phyloP scores from a whole-genome alignment of 2,888 invertebrate genomes.

The Eueremaeus valkanovi region DNA sequence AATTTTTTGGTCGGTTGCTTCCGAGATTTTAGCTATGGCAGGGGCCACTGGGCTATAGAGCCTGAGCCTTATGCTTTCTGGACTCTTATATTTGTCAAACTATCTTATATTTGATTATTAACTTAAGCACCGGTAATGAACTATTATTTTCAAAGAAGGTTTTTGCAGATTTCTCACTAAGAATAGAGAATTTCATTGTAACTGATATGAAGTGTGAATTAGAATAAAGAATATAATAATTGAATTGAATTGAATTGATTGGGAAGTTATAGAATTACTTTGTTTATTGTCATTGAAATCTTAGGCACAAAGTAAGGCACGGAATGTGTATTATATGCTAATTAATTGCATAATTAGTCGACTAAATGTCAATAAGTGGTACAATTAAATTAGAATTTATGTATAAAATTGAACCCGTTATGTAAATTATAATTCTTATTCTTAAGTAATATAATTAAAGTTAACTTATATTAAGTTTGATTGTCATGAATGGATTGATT shows the following conservation, averaged over 20 bases:
- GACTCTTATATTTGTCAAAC: too few relatives aligned
- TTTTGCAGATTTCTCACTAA: too few relatives aligned
- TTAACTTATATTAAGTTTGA: neutral
- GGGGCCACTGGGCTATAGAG: too few relatives aligned
- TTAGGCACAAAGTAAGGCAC: constrained; percentile 27
- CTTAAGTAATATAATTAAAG: neutral
- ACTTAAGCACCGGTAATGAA: too few relatives aligned
- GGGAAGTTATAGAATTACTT: neutral
- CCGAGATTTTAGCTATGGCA: too few relatives aligned
- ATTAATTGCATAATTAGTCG: too few relatives aligned
- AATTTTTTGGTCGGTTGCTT: too few relatives aligned
- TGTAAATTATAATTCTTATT: neutral
- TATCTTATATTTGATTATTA: too few relatives aligned
- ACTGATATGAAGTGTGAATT: neutral
- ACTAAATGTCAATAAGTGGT: neutral
- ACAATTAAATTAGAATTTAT: neutral
- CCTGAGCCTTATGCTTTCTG: too few relatives aligned
- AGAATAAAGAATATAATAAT: neutral
- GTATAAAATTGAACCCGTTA: neutral
- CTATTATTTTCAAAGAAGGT: too few relatives aligned
- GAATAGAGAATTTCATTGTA: too few relatives aligned
- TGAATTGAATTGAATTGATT: neutral
- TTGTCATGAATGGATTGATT: constrained; percentile 6
- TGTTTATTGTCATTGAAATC: constrained; percentile 14
- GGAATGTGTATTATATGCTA: neutral